Conservation (phyloP, 2,797 vertebrate genomes). For the Hephaestus fuliginosus region DNA sequence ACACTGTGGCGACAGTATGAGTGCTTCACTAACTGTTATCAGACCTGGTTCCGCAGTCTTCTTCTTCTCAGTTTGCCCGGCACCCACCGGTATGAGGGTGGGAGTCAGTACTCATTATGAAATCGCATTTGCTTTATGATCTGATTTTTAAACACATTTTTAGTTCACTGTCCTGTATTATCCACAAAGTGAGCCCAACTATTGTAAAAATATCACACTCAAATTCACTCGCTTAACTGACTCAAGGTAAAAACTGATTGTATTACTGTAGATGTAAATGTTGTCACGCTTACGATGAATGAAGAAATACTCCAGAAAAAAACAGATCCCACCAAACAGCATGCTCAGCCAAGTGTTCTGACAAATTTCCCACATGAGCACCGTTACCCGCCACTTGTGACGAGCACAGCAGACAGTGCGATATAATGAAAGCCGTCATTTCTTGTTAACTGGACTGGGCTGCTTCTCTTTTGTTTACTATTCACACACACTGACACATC, state of each 20-base stretch:
- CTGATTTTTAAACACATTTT: neutral
- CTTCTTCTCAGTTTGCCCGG: neutral
- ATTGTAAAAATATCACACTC: neutral
- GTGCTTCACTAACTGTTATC: neutral
- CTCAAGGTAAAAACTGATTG: neutral
- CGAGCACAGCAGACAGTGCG: neutral
- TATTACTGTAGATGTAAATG: neutral
- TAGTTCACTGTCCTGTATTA: neutral
- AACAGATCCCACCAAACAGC: neutral
- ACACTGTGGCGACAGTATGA: neutral
- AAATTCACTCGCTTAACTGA: neutral
- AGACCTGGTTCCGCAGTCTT: too few species aligned
- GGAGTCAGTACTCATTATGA: neutral
- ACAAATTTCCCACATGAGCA: slow-evolving; percentile 1
- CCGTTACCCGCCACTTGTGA: neutral
- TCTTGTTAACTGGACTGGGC: slow-evolving; percentile 45
- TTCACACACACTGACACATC: slow-evolving; percentile 52
- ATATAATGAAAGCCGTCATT: slow-evolving; percentile 5
- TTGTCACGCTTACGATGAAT: neutral
- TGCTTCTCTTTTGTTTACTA: slow-evolving; percentile 59
- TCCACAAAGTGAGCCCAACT: neutral
- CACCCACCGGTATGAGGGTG: neutral
- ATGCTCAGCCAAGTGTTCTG: neutral
- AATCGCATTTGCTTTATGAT: neutral
- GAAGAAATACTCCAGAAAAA: neutral